Base-by-base conservation (phyloP, 1,140 invertebrate genomes). In the Vanessa atalanta region DNA sequence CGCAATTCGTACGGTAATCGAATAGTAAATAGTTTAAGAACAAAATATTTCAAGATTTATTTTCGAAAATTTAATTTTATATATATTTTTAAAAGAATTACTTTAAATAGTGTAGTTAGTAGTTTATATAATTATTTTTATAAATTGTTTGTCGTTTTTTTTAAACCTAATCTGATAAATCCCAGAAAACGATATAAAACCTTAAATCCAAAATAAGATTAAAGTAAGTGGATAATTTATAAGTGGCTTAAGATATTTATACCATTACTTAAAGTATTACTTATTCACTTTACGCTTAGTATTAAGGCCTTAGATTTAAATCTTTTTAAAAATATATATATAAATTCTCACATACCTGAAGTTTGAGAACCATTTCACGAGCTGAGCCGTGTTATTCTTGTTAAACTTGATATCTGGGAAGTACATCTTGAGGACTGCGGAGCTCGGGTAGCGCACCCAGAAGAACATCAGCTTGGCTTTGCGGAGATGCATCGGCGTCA, bases 381-480 rank as follows among this genome's bases (percentile, higher is more conserved):
- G 96, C 94, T 99, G 99, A 84, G 99, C 99, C 76, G 99, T 99
- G 94, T 99, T 99, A 95, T 99, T 99, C 94, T 99, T 99, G 95
- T 99, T 99, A 95, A 99, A 99, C 93, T 98, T 99, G 94, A 99
- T 99, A 95, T 99, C 99, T 14, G 99, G 99, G 95, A 99, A 99
- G 95, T 99, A 99, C 95, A 98, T 99, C 95, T 99, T 99, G 87
- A 99, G 96, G 78, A 99, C 97, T 83, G 98, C 96, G 60, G 99
- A 99, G 92, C 97, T 99, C 53, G 99, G 99, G 94, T 99, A 99
- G 83, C 99, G 96, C 79, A 99, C 98, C 97, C 98, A 99, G 96
- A 99, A 99, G 96, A 99, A 99, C 99, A 99, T 99, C 93, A 99
- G 95, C 95, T 99, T 99, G 64, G 99, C 99, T 93, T 99, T 99